Evolutionary conservation across 2,888 invertebrate species (phyloP).

Genomic region (Keiferia lycopersicella): DNA sequence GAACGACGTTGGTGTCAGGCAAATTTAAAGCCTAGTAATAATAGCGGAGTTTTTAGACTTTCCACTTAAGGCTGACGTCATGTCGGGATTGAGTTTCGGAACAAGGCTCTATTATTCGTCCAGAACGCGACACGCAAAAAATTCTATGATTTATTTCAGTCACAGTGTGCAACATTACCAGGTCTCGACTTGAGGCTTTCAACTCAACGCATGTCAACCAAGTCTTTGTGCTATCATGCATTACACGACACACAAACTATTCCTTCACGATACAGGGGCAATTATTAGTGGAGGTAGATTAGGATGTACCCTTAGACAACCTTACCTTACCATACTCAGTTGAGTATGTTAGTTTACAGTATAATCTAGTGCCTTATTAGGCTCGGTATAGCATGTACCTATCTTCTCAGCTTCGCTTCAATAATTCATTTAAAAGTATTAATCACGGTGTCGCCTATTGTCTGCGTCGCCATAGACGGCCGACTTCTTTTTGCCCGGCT

Average conservation of each 20-base stretch:
- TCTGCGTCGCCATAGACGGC: conserved; percentile 44
- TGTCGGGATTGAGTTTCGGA: not conserved
- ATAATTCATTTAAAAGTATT: conserved; percentile 54
- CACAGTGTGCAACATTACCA: not conserved
- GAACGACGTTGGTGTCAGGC: not conserved
- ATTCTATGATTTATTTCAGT: conserved; percentile 27
- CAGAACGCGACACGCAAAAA: conserved; percentile 23
- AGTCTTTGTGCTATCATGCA: not conserved
- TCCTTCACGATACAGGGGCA: too few relatives aligned
- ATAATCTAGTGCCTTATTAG: not conserved
- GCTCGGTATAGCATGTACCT: not conserved
- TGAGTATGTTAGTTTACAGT: too few relatives aligned
- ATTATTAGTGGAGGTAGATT: too few relatives aligned
- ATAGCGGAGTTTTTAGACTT: conserved; percentile 1
- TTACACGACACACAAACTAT: too few relatives aligned
- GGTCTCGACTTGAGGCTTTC: too few relatives aligned
- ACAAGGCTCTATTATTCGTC: not conserved
- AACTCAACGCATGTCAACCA: not conserved
- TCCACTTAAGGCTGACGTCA: conserved; percentile 10
- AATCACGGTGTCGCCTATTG: conserved; percentile 69
- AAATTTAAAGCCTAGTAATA: not conserved
- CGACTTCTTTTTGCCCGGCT: conserved; percentile 45
- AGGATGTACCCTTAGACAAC: too few relatives aligned
- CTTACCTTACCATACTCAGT: too few relatives aligned
- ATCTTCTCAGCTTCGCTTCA: not conserved